Conservation (phyloP, 2,113 vertebrate species). For the Ceyx melanurus region DNA sequence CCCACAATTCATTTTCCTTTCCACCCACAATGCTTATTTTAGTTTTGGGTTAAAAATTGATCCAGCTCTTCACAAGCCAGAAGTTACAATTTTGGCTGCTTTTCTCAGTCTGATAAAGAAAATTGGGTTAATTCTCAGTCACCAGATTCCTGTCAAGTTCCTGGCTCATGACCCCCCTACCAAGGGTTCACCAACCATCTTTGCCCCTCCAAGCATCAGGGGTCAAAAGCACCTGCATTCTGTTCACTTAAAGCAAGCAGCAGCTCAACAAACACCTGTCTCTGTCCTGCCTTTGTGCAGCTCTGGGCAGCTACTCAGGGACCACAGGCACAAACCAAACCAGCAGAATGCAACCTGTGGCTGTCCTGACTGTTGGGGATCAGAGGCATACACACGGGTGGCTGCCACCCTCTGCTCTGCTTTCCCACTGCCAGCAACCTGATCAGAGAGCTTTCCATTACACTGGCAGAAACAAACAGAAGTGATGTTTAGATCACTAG, state of each 20-base stretch:
- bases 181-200: not conserved
- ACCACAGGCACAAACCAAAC: fast-evolving
- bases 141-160: not conserved
- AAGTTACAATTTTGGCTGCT: not conserved
- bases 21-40: conserved; percentile 5
- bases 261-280: not conserved
- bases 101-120: not conserved
- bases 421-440: not conserved
- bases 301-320: not conserved
- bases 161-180: fast-evolving
- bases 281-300: fast-evolving
- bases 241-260: not conserved
- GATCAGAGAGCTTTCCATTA: not conserved
- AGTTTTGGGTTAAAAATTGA: conserved; percentile 3
- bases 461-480: not conserved
- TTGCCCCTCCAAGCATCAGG: not conserved
- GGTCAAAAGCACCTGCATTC: not conserved
- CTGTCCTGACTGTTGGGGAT: not conserved
- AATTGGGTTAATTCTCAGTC: not conserved
- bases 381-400: fast-evolving
- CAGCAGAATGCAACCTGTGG: fast-evolving
- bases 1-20: conserved; percentile 9
- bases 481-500: not conserved
- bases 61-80: not conserved
- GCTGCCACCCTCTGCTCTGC: not conserved